Evolutionary conservation across 2,888 invertebrate genomes (phyloP), one percentile per base, ranked within the genome.

Genomic region (Caenorhabditis sp.): DNA sequence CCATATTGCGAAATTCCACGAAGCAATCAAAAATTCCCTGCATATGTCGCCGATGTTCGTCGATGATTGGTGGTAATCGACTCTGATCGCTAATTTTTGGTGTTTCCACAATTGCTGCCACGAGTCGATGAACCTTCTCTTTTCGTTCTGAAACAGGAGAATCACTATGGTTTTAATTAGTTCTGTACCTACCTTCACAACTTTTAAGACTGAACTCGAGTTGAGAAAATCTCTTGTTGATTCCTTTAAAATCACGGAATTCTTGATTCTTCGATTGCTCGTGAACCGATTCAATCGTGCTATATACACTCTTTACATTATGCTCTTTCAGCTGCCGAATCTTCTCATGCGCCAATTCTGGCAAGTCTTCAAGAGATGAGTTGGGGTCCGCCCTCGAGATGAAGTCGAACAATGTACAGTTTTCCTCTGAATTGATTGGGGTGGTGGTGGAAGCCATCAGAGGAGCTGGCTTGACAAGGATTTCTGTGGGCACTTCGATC

Each of bases 371-470:
- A 0, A 89, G 74, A 7, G 88, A 84, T 47, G 80, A 66, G 19
- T 83, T 74, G 5, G 83, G 84, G 69, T 91, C 91, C 16, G 88
- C 88, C 38, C 77, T 63, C 0, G 88, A 72, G 16, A 91, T 89
- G 89, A 90, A 91, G 28, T 91, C 91, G 79, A 86, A 90, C 14
- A 91, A 74, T 10, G 90, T 85, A 54, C 70, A 88, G 73, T 38
- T 83, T 69, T 44, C 70, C 22, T 70, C 64, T 0, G 74, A 22
- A 14, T 56, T 22, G 24, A 74, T 84, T 22, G 69, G 74, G 2
- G 66, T 24, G 5, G 80, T 72, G 7, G 77, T 74, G 0, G 83
- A 75, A n/a, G 70, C 68, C 28, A 70, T 73, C 22, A 86, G 24
- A 35, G 83, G 31, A 4, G 82, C 64, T 2, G 84, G 85, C 26